Percentiles rank a stretch among this genome's conserved stretches.
Evolutionary conservation across 2,888 invertebrate genomes (phyloP).

Genomic region (Acanthosepion esculentum): DNA sequence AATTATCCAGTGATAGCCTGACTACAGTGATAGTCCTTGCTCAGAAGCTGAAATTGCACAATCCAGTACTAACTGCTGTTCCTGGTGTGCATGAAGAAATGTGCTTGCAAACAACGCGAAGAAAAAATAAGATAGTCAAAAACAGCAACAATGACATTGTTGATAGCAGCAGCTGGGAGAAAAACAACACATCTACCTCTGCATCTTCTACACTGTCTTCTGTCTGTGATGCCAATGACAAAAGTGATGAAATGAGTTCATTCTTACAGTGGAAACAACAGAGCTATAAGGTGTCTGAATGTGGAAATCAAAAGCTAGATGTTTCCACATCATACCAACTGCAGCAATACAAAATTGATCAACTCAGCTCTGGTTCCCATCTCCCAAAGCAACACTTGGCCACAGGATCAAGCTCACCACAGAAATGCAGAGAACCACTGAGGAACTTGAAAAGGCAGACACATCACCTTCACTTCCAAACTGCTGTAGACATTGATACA

Average conservation of each 20-base stretch:
- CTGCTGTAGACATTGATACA: conserved; percentile 34
- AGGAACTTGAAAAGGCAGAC: background rate
- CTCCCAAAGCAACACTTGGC: background rate
- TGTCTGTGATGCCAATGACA: background rate
- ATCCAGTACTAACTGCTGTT: background rate
- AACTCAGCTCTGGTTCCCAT: background rate
- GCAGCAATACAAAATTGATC: background rate
- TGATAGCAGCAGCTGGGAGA: background rate
- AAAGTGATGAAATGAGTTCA: background rate
- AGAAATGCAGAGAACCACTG: background rate
- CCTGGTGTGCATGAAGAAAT: background rate
- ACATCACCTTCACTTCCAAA: background rate
- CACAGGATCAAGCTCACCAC: background rate
- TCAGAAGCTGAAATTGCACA: conserved; percentile 20
- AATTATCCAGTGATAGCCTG: background rate
- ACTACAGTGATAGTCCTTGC: conserved; percentile 44
- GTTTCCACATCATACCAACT: background rate
- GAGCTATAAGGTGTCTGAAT: background rate
- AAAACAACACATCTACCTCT: background rate
- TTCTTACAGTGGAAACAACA: background rate
- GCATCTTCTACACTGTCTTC: background rate
- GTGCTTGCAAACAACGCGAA: background rate
- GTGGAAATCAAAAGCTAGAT: background rate
- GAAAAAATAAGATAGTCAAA: background rate
- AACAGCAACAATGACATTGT: background rate